phyloP scores from a whole-genome alignment of 1,140 invertebrate genomes.

The Eriocheir sinensis region DNA sequence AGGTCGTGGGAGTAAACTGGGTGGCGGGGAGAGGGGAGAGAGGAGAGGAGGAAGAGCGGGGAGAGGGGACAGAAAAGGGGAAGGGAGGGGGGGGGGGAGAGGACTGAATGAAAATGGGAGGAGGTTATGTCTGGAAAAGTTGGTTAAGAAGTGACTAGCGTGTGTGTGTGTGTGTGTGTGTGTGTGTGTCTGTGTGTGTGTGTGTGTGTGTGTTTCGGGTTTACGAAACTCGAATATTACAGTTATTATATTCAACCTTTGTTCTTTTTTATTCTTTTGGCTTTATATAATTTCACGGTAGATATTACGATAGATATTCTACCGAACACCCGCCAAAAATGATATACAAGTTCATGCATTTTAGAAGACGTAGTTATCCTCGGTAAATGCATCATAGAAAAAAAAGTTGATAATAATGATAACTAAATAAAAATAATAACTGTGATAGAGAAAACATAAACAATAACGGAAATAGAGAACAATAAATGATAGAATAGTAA shows the following conservation, averaged over 20 bases:
- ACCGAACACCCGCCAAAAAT: background rate
- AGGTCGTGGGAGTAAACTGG: too few species aligned
- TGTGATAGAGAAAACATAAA: background rate
- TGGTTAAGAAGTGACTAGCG: background rate
- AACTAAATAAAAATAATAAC: background rate
- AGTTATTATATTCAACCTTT: background rate
- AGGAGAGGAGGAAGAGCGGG: background rate
- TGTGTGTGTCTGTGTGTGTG: background rate
- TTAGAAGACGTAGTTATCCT: background rate
- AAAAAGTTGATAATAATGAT: background rate
- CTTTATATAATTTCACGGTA: background rate
- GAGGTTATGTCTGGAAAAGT: background rate
- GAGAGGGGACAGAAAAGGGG: background rate
- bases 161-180: background rate
- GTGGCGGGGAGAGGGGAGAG: background rate
- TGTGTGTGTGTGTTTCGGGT: conserved; percentile 37
- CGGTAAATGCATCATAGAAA: background rate
- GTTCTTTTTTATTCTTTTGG: background rate
- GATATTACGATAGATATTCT: background rate
- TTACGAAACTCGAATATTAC: background rate
- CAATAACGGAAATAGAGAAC: too few species aligned
- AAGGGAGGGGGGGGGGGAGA: background rate
- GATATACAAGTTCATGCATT: background rate
- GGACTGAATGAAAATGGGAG: background rate
- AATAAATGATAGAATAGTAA: too few species aligned